These are phyloP conservation scores for Telenomus remus DNA, from an alignment of 1,140 invertebrate species.

Conservation along the genomic window DNA sequence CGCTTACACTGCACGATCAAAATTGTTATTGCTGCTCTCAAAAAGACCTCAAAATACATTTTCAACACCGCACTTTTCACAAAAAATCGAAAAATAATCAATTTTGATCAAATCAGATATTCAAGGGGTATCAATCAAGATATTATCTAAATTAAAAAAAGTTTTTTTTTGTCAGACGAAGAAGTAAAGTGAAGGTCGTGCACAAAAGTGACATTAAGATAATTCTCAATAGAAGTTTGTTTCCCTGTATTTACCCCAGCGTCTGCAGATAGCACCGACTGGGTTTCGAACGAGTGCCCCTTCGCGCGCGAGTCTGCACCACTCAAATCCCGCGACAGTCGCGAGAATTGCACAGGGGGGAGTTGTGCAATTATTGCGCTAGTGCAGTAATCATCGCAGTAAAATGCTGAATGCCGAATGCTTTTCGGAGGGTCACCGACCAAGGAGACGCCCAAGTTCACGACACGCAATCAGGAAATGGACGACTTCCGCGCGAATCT, in stretches of 20 bases:
- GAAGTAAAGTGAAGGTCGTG: neutral
- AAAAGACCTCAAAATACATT: too few species aligned
- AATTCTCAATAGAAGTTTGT: constrained; percentile 3
- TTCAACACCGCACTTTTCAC: too few species aligned
- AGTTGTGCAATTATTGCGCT: constrained; percentile 62
- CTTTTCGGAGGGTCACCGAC: constrained; percentile 40
- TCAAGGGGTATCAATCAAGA: too few species aligned
- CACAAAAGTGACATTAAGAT: neutral
- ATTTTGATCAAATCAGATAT: too few species aligned
- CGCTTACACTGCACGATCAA: too few species aligned
- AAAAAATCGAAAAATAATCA: too few species aligned
- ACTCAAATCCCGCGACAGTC: constrained; percentile 57
- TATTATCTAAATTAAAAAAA: too few species aligned
- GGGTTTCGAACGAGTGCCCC: constrained; percentile 48
- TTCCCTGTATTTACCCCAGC: constrained; percentile 39
- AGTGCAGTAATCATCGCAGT: constrained; percentile 56
- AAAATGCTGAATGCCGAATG: constrained; percentile 58
- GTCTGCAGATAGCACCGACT: constrained; percentile 36
- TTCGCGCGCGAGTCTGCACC: constrained; percentile 53
- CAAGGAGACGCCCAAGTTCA: constrained; percentile 5
- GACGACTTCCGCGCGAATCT: constrained; percentile 29
- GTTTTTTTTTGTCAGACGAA: neutral
- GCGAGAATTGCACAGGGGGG: constrained; percentile 56
- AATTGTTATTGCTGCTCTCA: too few species aligned
- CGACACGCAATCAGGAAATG: constrained; percentile 26